Evolutionary conservation across 2,113 vertebrate species (phyloP).

Genomic region (Pollachius pollachius): DNA sequence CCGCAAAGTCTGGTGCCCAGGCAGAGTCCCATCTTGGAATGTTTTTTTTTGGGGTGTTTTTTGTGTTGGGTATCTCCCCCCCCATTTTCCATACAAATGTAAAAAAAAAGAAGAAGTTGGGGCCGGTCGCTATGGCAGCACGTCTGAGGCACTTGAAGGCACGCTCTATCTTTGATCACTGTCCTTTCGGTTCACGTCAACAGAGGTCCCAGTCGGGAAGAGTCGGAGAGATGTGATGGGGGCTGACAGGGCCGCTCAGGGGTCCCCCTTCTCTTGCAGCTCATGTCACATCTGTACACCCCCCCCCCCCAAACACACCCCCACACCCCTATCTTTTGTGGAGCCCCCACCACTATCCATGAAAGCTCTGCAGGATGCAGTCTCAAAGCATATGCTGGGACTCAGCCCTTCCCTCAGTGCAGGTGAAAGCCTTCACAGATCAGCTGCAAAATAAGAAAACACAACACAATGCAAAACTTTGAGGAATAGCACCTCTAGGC

Average conservation of each 20-base stretch:
- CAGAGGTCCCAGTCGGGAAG: constrained; percentile 38
- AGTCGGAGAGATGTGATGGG: constrained; percentile 39
- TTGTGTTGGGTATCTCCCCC: constrained; percentile 17
- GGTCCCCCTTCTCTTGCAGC: not conserved
- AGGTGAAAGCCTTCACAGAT: constrained; percentile 13
- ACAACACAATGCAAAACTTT: not conserved
- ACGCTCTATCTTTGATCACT: constrained; percentile 49
- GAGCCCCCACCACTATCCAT: constrained; percentile 27
- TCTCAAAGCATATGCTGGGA: constrained; percentile 47
- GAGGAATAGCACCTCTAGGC: too few relatives aligned
- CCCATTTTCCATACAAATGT: constrained; percentile 15
- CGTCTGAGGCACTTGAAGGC: constrained; percentile 27
- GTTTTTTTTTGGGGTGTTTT: constrained; percentile 31
- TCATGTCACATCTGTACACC: constrained; percentile 60
- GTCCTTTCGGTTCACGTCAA: constrained; percentile 55
- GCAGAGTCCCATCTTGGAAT: constrained; percentile 14
- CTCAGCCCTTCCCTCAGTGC: constrained; percentile 15
- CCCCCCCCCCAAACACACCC: not conserved
- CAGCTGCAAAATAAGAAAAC: not conserved
- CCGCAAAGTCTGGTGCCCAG: constrained; percentile 18
- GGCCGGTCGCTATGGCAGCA: constrained; percentile 26
- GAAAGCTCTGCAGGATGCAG: constrained; percentile 44
- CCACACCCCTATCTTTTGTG: constrained; percentile 12
- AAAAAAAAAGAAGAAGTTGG: constrained; percentile 1
- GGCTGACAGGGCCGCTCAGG: constrained; percentile 48